Conservation (phyloP, 2,113 vertebrate genomes). For the Grallaria varia region DNA sequence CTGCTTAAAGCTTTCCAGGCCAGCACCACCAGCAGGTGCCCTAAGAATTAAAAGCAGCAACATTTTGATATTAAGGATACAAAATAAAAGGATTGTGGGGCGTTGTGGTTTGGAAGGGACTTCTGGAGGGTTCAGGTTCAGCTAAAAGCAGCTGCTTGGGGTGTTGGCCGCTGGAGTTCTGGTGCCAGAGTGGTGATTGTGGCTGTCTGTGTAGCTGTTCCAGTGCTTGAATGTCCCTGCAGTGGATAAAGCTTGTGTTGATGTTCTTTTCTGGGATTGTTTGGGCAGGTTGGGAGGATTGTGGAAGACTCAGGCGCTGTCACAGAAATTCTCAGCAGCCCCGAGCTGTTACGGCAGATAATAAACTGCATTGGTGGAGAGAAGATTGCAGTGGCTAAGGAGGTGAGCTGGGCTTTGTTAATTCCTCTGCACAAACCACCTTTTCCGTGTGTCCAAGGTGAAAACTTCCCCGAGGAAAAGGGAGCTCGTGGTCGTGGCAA, state of each 20-base stretch:
- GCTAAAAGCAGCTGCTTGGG: not conserved
- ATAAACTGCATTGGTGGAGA: constrained; percentile 86
- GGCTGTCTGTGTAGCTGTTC: not conserved
- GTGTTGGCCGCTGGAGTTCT: not conserved
- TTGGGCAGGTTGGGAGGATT: constrained; percentile 83
- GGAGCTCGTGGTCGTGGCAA: not conserved
- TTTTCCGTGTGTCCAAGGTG: not conserved
- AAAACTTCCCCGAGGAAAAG: not conserved
- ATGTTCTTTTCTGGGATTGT: not conserved
- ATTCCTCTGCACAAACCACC: not conserved
- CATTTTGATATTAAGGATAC: rapidly evolving
- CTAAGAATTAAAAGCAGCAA: not conserved
- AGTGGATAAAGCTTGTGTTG: not conserved
- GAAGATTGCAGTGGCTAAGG: constrained; percentile 89
- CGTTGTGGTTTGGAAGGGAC: rapidly evolving
- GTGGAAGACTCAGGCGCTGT: constrained; percentile 80
- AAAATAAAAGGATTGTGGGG: rapidly evolving
- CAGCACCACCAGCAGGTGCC: not conserved
- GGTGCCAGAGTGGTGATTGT: not conserved
- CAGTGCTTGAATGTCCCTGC: not conserved
- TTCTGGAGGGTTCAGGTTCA: not conserved
- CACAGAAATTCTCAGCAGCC: constrained; percentile 80
- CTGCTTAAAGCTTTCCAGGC: not conserved
- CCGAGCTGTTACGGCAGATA: constrained; percentile 79
- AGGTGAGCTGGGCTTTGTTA: constrained; percentile 70